Evolutionary conservation across 2,113 vertebrate genomes (phyloP).

Genomic region (Bettongia penicillata): DNA sequence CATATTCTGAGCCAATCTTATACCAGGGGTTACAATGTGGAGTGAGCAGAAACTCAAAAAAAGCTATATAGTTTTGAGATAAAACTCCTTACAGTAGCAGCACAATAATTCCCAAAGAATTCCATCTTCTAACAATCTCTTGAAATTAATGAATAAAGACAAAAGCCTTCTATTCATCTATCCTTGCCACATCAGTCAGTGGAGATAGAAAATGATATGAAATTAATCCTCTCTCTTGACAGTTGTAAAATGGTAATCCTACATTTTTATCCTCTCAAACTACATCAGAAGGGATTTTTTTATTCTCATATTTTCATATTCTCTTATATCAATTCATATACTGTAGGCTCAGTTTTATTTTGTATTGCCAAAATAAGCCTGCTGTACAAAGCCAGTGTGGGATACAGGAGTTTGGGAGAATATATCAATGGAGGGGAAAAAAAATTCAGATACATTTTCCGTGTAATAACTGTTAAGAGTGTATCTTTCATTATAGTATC

Average conservation of each 20-base stretch:
- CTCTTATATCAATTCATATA: not conserved
- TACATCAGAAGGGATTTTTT: conserved; percentile 25
- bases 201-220: conserved; percentile 34
- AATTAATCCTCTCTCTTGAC: conserved; percentile 63
- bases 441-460: not conserved
- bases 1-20: conserved; percentile 2
- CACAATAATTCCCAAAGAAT: not conserved
- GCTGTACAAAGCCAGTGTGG: not conserved
- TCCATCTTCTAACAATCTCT: conserved; percentile 46
- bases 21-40: not conserved
- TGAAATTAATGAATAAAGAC: conserved; percentile 44
- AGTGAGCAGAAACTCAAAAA: conserved; percentile 7
- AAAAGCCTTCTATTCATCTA: not conserved
- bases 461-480: not conserved
- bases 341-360: not conserved
- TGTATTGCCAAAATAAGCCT: not conserved
- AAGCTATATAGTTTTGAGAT: conserved; percentile 31
- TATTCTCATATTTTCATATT: conserved; percentile 26
- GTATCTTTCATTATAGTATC: not conserved
- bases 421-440: not conserved
- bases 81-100: conserved; percentile 42
- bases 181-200: not conserved
- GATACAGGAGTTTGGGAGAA: not conserved
- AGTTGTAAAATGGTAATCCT: conserved; percentile 44
- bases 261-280: not conserved